Conservation (phyloP, 1,140 invertebrate genomes). For the Neelides sp. region DNA sequence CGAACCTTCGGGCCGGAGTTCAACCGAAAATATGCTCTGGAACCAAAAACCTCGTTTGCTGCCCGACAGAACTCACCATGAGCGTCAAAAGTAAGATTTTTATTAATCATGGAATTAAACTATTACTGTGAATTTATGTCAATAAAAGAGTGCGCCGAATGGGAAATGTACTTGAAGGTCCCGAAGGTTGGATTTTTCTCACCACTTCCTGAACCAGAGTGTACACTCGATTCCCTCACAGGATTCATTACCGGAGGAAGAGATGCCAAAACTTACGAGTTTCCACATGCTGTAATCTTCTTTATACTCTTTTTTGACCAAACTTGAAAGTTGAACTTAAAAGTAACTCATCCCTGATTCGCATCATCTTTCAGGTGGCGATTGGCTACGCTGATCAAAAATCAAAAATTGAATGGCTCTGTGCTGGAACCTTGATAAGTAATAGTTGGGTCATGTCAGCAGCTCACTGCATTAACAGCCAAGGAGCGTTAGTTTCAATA, state of each 20-base stretch:
- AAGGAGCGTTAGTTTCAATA: too few relatives aligned
- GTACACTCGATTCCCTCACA: constrained; percentile 4
- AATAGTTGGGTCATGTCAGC: too few relatives aligned
- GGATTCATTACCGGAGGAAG: constrained; percentile 22
- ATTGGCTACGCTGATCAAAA: constrained; percentile 18
- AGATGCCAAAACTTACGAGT: constrained; percentile 16
- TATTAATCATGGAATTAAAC: background rate
- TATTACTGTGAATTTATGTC: background rate
- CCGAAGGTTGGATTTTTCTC: constrained; percentile 9
- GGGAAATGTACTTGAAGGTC: constrained; percentile 8
- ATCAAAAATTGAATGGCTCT: constrained; percentile 4
- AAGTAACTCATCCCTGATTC: background rate
- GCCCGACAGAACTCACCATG: constrained; percentile 14
- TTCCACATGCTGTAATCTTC: constrained; percentile 14
- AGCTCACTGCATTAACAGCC: too few relatives aligned
- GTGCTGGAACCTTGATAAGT: constrained; percentile 15
- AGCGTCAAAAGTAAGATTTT: constrained; percentile 19
- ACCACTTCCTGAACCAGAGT: constrained; percentile 1
- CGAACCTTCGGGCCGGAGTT: constrained; percentile 7
- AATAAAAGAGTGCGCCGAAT: constrained; percentile 24
- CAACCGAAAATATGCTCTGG: constrained; percentile 16
- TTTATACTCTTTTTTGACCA: too few relatives aligned
- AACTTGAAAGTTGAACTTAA: too few relatives aligned
- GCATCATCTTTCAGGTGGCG: constrained; percentile 14
- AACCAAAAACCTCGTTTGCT: constrained; percentile 16